Percentiles rank a stretch among this genome's conserved stretches.
Conservation (phyloP, 2,113 vertebrate species). For the Plecotus auritus region DNA sequence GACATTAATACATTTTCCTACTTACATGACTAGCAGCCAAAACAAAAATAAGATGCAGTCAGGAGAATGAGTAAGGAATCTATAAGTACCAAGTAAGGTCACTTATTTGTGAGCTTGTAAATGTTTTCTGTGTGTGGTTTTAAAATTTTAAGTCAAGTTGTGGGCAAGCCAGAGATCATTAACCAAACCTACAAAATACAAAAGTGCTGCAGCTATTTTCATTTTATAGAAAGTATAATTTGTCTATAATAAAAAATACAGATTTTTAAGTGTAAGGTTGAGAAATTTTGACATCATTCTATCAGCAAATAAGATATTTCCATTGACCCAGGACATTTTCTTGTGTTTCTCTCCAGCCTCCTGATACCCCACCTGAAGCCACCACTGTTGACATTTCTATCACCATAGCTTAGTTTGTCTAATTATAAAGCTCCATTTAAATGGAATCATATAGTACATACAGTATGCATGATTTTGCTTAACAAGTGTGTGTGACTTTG, state of each 20-base stretch:
- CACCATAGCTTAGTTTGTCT: background rate
- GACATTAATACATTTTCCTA: conserved; percentile 4
- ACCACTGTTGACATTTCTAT: background rate
- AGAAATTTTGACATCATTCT: background rate
- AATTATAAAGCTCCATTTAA: background rate
- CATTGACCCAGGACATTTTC: background rate
- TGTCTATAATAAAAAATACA: background rate
- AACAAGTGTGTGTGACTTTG: background rate
- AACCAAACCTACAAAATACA: background rate
- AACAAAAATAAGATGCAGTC: background rate
- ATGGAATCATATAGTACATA: background rate
- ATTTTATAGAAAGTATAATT: background rate
- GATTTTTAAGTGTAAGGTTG: background rate
- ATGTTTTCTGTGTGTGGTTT: background rate
- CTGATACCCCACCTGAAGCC: background rate
- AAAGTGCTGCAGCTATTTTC: background rate
- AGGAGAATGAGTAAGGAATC: background rate
- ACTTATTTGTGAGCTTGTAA: background rate
- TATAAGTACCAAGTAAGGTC: background rate
- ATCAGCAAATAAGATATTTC: background rate
- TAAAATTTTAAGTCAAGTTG: background rate
- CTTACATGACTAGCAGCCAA: background rate
- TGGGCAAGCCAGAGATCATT: background rate
- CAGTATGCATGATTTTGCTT: background rate
- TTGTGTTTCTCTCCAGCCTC: background rate